Evolutionary conservation across 2,888 invertebrate species (phyloP), one percentile per base, ranked within the genome.

Genomic region (Thecophora atra): DNA sequence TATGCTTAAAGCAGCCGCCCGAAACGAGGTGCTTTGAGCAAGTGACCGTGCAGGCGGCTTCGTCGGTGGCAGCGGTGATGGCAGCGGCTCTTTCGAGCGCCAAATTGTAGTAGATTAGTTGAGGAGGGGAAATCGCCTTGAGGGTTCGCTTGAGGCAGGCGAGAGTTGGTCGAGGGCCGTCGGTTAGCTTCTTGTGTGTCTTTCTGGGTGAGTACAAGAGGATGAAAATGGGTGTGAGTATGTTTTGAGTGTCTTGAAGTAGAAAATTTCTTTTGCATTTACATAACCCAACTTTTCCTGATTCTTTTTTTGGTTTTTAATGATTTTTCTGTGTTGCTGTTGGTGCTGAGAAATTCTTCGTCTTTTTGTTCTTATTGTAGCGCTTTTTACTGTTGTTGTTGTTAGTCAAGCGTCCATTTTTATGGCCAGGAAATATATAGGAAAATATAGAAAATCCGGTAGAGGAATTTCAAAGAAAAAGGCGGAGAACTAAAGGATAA

Each of bases 241-340:
- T 15, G 30, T 51, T 68, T 44, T 42, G 47, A n/a, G 15, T 47
- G 56, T 19, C 42, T 7, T 68, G 19, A 58, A 68, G 68, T 58
- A 68, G 68, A 24, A 68, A 68, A 68, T 68, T 56, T 68, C 56
- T 68, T 44, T 56, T 56, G 68, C 58, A 58, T 56, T 68, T 68
- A 68, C 68, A 68, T 68, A 68, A 58, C 42, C 68, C 24, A 56
- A 26, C 58, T 54, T 54, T 54, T 67, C 37, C 37, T 67, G 24
- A 21, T 37, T 37, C 37, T 37, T 11, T 26, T 21, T 7, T 24
- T 47, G 24, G 17, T 24, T 37, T 37, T 13, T 19, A 17, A 3
- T 62, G 30, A 28, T 37, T 62, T 62, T 11, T 11, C 37, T 19
- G 19, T 30, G 8, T 62, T n/a, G n/a, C n/a, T n/a, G n/a, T n/a